Base-by-base conservation (phyloP, 1,140 invertebrate species). In the Pinna nobilis region DNA sequence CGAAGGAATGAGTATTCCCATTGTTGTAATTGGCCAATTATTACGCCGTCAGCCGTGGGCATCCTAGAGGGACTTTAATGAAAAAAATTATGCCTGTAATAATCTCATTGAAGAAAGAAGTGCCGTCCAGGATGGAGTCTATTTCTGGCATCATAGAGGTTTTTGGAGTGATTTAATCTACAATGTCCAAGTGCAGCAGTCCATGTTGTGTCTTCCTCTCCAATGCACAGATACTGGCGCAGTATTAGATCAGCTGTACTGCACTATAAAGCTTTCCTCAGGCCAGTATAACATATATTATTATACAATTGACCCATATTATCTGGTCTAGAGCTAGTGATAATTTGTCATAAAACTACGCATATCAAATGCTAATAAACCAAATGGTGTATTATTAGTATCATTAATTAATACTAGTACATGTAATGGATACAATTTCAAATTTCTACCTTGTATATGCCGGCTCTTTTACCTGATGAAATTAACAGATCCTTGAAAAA, bases 271-370 rank as follows among this genome's bases (percentile, higher is more conserved):
- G 50, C 23, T 25, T 25, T n/a, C 13, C 5, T 25, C 50, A 53
- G 50, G 50, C 50, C 50, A 53, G 50, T 53, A 53, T 53, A 20
- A n/a, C n/a, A n/a, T n/a, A n/a, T n/a, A n/a, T n/a, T n/a, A n/a
- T n/a, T n/a, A n/a, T n/a, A n/a, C n/a, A n/a, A n/a, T n/a, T n/a
- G n/a, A n/a, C n/a, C n/a, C n/a, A n/a, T n/a, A n/a, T n/a, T n/a
- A n/a, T n/a, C n/a, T n/a, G n/a, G n/a, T n/a, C n/a, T n/a, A n/a
- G n/a, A n/a, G n/a, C n/a, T n/a, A n/a, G n/a, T n/a, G n/a, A n/a
- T n/a, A n/a, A n/a, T n/a, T n/a, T n/a, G n/a, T n/a, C n/a, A n/a
- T n/a, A n/a, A n/a, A n/a, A n/a, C n/a, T n/a, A n/a, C n/a, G n/a
- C n/a, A n/a, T n/a, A n/a, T n/a, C n/a, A n/a, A n/a, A n/a, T n/a